phyloP scores from a whole-genome alignment of 2,797 vertebrate species.

The Gambelia wislizenii region DNA sequence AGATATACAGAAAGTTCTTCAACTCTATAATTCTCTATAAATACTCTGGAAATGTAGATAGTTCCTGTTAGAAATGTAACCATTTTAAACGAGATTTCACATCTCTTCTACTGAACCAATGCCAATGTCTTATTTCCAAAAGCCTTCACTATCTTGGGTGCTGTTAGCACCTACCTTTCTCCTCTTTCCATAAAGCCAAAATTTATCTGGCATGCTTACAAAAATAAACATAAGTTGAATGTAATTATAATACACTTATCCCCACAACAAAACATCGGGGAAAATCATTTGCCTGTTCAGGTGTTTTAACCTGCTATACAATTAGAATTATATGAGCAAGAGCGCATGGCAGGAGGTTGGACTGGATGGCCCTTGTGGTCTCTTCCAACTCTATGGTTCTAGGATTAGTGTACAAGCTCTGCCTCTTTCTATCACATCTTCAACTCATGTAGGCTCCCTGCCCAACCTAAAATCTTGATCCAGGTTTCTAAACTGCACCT shows the following conservation, averaged over 20 bases:
- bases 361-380: too few relatives aligned
- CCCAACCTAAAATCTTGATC: background rate
- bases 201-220: constrained; percentile 6
- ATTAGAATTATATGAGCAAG: background rate
- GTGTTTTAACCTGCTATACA: background rate
- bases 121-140: background rate
- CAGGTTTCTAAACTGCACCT: background rate
- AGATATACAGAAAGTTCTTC: background rate
- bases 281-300: background rate
- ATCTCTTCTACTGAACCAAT: constrained; percentile 1
- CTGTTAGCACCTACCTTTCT: background rate
- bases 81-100: background rate
- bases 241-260: background rate
- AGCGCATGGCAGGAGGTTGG: too few relatives aligned
- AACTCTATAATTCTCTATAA: constrained; percentile 7
- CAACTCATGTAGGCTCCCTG: background rate
- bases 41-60: background rate
- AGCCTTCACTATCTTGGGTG: background rate
- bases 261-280: background rate
- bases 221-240: background rate
- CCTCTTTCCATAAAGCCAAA: constrained; percentile 6
- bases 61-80: background rate
- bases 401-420: background rate
- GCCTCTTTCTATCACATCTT: background rate
- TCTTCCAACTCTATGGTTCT: too few relatives aligned